Percentiles rank a stretch among this genome's conserved stretches.
phyloP scores from a whole-genome alignment of 2,113 vertebrate species.

The Centropristis striata region DNA sequence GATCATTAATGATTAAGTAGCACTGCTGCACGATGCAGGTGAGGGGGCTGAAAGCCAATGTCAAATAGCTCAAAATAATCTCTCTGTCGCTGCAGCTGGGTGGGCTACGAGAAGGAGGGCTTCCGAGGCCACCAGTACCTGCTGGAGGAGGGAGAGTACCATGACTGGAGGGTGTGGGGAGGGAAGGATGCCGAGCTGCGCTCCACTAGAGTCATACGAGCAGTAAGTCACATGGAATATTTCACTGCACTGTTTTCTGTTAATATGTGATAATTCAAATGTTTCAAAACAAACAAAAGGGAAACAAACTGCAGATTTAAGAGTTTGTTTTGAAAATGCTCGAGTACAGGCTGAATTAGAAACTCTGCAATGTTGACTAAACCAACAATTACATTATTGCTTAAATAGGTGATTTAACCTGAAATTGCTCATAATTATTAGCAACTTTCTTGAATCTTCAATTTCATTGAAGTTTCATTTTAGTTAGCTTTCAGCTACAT shows the following conservation, averaged over 20 bases:
- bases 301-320: neutral
- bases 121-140: conserved; percentile 97
- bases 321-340: neutral
- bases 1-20: neutral
- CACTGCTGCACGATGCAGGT: neutral
- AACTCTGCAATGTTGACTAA: neutral
- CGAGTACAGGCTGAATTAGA: neutral
- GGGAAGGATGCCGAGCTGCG: conserved; percentile 87
- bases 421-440: neutral
- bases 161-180: conserved; percentile 94
- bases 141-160: conserved; percentile 96
- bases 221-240: conserved; percentile 84
- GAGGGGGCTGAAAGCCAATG: neutral
- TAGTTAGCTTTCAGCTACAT: too few species aligned
- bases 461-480: too few species aligned
- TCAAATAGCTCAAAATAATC: neutral
- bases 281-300: neutral
- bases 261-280: neutral
- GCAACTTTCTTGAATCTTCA: too few species aligned
- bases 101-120: conserved; percentile 94
- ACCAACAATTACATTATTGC: neutral
- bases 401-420: neutral
- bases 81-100: conserved; percentile 88
- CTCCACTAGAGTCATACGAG: conserved; percentile 90
- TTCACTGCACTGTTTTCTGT: neutral